These are phyloP conservation scores for Streptopelia turtur DNA, from an alignment of 2,797 vertebrate species.

Conservation along the genomic window DNA sequence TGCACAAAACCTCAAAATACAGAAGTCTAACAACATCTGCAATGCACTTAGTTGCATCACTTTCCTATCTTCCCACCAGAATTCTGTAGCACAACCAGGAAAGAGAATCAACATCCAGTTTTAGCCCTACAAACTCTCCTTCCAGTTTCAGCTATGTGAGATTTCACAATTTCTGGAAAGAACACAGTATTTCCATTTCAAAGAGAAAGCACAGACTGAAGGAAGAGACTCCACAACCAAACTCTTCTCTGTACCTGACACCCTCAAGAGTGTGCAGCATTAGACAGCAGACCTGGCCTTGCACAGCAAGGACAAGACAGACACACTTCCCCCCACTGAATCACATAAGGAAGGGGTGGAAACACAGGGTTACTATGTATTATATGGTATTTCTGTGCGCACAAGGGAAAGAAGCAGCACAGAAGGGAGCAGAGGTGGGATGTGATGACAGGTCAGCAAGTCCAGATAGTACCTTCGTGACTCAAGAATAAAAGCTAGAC, in stretches of 20 bases:
- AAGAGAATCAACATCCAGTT: neutral
- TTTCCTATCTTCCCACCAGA: neutral
- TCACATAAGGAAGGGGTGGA: neutral
- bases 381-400: neutral
- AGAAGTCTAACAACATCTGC: neutral
- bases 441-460: neutral
- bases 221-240: neutral
- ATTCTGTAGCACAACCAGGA: neutral
- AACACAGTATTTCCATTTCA: neutral
- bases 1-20: neutral
- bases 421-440: neutral
- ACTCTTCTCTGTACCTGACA: neutral
- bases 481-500: neutral
- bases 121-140: neutral
- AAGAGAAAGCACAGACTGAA: neutral
- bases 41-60: neutral
- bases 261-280: accelerated
- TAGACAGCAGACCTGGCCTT: neutral
- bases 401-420: neutral
- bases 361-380: neutral
- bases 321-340: neutral
- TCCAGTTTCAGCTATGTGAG: neutral
- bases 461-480: neutral
- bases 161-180: neutral
- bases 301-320: neutral